Base-by-base conservation (phyloP, 1,140 invertebrate genomes). In the Orius laevigatus region DNA sequence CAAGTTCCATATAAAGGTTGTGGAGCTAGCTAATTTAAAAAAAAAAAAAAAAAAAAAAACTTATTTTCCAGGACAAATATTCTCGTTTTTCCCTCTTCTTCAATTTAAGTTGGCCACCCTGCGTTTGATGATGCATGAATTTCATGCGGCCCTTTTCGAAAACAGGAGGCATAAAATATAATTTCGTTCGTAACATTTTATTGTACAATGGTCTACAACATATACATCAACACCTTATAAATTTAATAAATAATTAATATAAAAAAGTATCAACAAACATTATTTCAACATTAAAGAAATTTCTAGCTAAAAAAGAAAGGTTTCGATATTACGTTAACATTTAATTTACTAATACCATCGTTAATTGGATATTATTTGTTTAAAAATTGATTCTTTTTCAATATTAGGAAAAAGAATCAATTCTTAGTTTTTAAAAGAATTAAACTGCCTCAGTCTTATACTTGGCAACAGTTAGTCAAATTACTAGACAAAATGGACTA, bases 191-290 rank as follows among this genome's bases (percentile, higher is more conserved):
- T 16, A 42, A 25, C 40, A 14, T 42, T 18, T 16, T 16, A 16
- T 18, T 42, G 40, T 19, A 42, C 14, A 11, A 19, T 16, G 40
- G 18, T 45, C 43, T 45, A 45, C 40, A 45, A 45, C 43, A 45
- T 45, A 32, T 45, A 12, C 18, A 16, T 45, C 43, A 45, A 45
- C 43, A 45, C 43, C 43, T 32, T 45, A 45, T 45, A 45, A 45
- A 45, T 45, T 45, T 45, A 45, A 45, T 45, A 45, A 33, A 45
- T 45, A 45, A 45, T 38, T 38, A 45, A 45, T 45, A 45, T 45
- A 45, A 45, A 45, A 45, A 25, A 25, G 25, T 25, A 25, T 25
- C 25, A 25, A 25, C 25, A 25, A 25, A 25, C 25, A 25, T 25
- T 25, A 25, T 25, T 25, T 25, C 25, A 25, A 25, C 25, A 25